Conservation (phyloP, 2,888 invertebrate genomes). For the Agrotis ipsilon region DNA sequence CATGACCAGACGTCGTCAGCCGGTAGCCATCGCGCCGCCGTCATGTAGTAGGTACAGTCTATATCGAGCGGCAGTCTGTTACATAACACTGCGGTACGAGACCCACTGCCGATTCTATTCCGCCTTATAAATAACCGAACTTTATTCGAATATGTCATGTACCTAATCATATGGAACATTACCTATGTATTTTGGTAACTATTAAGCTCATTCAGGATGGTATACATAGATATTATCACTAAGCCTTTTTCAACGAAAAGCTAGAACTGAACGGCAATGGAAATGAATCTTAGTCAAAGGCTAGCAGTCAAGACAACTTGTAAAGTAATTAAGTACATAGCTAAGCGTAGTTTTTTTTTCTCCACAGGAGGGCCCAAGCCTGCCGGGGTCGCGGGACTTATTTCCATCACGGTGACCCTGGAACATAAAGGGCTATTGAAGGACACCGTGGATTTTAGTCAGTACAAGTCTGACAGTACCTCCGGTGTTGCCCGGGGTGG, state of each 20-base stretch:
- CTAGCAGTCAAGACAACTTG: not conserved
- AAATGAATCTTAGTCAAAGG: not conserved
- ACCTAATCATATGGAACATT: slow-evolving; percentile 23
- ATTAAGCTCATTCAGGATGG: slow-evolving; percentile 8
- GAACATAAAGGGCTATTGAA: too few relatives aligned
- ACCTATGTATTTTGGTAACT: slow-evolving; percentile 13
- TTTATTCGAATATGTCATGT: slow-evolving; percentile 63
- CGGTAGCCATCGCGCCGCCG: slow-evolving; percentile 73
- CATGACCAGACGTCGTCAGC: slow-evolving; percentile 72
- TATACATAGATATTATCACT: slow-evolving; percentile 3
- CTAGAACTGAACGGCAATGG: not conserved
- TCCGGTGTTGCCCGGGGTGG: too few relatives aligned
- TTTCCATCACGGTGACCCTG: too few relatives aligned
- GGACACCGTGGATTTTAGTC: too few relatives aligned
- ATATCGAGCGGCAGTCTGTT: slow-evolving; percentile 85
- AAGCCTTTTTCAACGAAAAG: not conserved
- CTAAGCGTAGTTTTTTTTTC: slow-evolving; percentile 16
- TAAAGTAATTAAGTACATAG: slow-evolving; percentile 15
- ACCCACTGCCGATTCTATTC: slow-evolving; percentile 75
- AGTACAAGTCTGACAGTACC: too few relatives aligned
- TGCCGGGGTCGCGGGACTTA: too few relatives aligned
- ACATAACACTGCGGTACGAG: slow-evolving; percentile 88
- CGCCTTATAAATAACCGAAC: slow-evolving; percentile 70
- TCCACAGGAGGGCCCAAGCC: too few relatives aligned
- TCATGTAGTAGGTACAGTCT: slow-evolving; percentile 73